Percentiles rank a stretch among this genome's conserved stretches.
These are phyloP conservation scores for Aphis gossypii DNA, from an alignment of 1,140 invertebrate genomes.

Conservation along the genomic window DNA sequence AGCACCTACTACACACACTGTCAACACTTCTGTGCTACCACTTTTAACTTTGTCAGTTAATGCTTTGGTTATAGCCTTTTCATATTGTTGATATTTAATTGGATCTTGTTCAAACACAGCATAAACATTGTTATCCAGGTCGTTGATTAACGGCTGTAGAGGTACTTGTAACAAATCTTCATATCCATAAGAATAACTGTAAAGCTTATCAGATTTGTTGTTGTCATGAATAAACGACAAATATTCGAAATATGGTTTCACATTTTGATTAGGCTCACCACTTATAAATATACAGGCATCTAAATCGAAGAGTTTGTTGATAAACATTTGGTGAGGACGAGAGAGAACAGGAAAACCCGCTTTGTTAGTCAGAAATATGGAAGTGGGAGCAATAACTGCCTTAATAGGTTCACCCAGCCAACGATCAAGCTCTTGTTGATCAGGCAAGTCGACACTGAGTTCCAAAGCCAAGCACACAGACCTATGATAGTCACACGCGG, in stretches of 20 bases:
- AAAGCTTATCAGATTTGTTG: conserved; percentile 21
- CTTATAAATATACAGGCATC: conserved; percentile 84
- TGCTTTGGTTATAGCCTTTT: conserved; percentile 81
- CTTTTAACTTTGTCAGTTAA: conserved; percentile 67
- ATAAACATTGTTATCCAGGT: conserved; percentile 96
- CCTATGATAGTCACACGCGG: conserved; percentile 77
- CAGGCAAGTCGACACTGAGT: conserved; percentile 73
- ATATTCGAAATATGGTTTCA: conserved; percentile 47
- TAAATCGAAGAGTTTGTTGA: conserved; percentile 70
- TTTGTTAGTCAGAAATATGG: conserved; percentile 81
- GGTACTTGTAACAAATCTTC: conserved; percentile 92
- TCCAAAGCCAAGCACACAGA: conserved; percentile 77
- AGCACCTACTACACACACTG: conserved; percentile 81
- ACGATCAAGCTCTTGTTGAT: conserved; percentile 74
- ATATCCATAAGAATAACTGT: conserved; percentile 75
- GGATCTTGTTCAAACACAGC: conserved; percentile 99
- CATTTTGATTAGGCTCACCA: conserved; percentile 64
- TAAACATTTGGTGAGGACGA: conserved; percentile 80
- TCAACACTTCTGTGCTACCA: background rate
- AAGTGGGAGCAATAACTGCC: conserved; percentile 82
- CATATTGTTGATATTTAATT: conserved; percentile 93
- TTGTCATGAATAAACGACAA: conserved; percentile 32
- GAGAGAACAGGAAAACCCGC: conserved; percentile 89
- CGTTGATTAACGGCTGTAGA: conserved; percentile 92
- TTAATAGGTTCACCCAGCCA: conserved; percentile 94